Conservation (phyloP, 1,140 invertebrate species). For the Apis mellifera region Amel_HAv3.1 CM009943.2:8197001-8197500, state of each 20-base stretch:
- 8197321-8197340: not conserved
- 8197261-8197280: not conserved
- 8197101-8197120: too few relatives aligned
- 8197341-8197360: not conserved
- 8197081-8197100: too few relatives aligned
- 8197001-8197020: too few relatives aligned
- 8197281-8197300: too few relatives aligned
- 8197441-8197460: constrained; percentile 47
- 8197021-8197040: too few relatives aligned
- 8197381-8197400: not conserved
- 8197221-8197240: not conserved
- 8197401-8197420: constrained; percentile 31
- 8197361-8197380: not conserved
- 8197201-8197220: not conserved
- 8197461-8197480: constrained; percentile 50
- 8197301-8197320: not conserved
- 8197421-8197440: constrained; percentile 36
- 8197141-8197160: too few relatives aligned
- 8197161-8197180: too few relatives aligned
- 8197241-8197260: not conserved
- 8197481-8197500: constrained; percentile 24
- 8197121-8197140: too few relatives aligned
- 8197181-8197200: too few relatives aligned
- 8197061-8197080: too few relatives aligned
- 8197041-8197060: too few relatives aligned